Percentiles rank a stretch among this genome's conserved stretches.
These are phyloP conservation scores for Polyommatus icarus DNA, from an alignment of 2,888 invertebrate genomes.

Conservation along the genomic window DNA sequence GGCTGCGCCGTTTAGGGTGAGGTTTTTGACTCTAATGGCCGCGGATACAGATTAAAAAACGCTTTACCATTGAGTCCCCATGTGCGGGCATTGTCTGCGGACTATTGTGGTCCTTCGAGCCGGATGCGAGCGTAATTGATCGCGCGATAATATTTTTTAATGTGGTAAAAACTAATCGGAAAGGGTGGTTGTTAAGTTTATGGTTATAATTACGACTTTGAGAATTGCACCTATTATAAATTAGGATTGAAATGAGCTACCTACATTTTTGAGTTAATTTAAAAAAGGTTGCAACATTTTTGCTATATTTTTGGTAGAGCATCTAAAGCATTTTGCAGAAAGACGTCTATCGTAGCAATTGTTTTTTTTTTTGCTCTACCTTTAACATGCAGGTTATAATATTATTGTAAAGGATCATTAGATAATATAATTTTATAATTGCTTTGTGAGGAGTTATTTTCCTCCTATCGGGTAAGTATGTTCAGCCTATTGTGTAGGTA, in stretches of 20 bases:
- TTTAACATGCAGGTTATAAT: neutral
- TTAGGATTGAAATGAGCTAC: no score
- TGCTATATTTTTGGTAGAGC: no score
- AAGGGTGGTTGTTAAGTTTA: constrained; percentile 9
- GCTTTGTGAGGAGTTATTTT: neutral
- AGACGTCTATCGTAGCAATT: neutral
- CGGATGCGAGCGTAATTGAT: constrained; percentile 39
- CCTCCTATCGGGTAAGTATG: neutral
- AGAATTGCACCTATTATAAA: no score
- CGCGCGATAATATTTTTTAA: constrained; percentile 27
- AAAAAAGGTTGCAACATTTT: no score
- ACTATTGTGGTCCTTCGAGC: constrained; percentile 34
- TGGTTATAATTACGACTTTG: neutral
- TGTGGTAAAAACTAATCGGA: neutral
- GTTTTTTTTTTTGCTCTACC: neutral
- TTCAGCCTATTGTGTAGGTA: neutral
- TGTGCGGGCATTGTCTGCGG: constrained; percentile 31
- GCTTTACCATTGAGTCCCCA: constrained; percentile 37
- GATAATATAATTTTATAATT: neutral
- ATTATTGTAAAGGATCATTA: neutral
- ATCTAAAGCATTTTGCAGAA: no score
- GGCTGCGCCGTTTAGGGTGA: constrained; percentile 46
- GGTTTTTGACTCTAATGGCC: constrained; percentile 49
- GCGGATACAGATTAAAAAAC: constrained; percentile 43
- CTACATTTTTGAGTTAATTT: no score